Percentiles rank a stretch among this genome's conserved stretches.
phyloP scores from a whole-genome alignment of 2,797 vertebrate species.

The Manis javanica region DNA sequence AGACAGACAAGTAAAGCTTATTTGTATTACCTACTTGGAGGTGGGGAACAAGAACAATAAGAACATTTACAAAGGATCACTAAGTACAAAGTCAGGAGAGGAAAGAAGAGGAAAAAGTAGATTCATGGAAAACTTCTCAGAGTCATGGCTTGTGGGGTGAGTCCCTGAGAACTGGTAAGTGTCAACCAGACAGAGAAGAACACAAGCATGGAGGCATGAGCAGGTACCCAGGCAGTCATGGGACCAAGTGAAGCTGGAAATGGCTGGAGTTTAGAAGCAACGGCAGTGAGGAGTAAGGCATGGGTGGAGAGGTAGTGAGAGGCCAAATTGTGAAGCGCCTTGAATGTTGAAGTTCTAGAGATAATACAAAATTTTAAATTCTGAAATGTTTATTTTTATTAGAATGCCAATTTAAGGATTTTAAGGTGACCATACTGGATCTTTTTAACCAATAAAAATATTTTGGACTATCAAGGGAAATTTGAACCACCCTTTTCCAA shows the following conservation, averaged over 20 bases:
- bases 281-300: background rate
- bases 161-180: background rate
- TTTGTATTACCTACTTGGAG: background rate
- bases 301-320: background rate
- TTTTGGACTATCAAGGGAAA: background rate
- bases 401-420: background rate
- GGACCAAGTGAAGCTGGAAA: background rate
- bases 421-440: background rate
- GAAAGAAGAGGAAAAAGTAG: background rate
- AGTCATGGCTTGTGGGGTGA: background rate
- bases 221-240: background rate
- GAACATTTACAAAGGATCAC: background rate
- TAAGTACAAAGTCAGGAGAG: background rate
- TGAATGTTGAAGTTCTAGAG: background rate
- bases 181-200: background rate
- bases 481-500: background rate
- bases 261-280: background rate
- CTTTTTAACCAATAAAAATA: conserved; percentile 44
- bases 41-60: background rate
- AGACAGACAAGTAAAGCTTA: background rate
- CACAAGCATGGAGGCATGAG: background rate
- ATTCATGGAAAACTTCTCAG: background rate
- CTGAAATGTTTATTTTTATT: conserved; percentile 8
- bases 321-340: background rate
- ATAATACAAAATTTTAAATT: conserved; percentile 22